These are phyloP conservation scores for Macaria notata DNA, from an alignment of 2,888 invertebrate genomes.

Conservation along the genomic window DNA sequence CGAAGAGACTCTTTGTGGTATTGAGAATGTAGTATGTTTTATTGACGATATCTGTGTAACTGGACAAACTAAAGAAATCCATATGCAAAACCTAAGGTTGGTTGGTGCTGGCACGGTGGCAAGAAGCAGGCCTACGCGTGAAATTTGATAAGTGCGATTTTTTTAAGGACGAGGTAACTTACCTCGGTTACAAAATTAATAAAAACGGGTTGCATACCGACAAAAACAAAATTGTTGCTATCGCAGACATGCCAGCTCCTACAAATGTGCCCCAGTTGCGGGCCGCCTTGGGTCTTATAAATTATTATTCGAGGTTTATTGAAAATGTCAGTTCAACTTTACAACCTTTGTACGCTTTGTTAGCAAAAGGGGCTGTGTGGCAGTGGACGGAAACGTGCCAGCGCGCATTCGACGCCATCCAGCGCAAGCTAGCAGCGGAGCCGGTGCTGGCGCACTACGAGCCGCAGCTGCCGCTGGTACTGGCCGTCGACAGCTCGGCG, in stretches of 20 bases:
- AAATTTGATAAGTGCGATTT: slow-evolving; percentile 8
- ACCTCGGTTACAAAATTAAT: slow-evolving; percentile 31
- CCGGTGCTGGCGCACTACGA: slow-evolving; percentile 25
- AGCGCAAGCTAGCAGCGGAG: slow-evolving; percentile 13
- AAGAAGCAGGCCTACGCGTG: slow-evolving; percentile 3
- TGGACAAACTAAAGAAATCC: neutral
- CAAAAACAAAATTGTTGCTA: slow-evolving; percentile 25
- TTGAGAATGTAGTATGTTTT: neutral
- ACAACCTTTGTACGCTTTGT: slow-evolving; percentile 25
- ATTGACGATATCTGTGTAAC: slow-evolving; percentile 10
- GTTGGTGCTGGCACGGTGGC: slow-evolving; percentile 1
- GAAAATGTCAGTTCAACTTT: slow-evolving; percentile 25
- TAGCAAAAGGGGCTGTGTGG: slow-evolving; percentile 25
- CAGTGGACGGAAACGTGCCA: slow-evolving; percentile 25
- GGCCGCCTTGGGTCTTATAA: slow-evolving; percentile 17
- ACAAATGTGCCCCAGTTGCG: slow-evolving; percentile 8
- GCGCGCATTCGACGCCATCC: slow-evolving; percentile 20
- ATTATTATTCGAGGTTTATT: no score
- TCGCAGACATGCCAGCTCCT: slow-evolving; percentile 20
- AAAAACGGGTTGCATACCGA: slow-evolving; percentile 26
- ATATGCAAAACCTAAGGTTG: slow-evolving; percentile 3
- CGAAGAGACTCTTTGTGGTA: slow-evolving; percentile 6
- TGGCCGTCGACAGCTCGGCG: slow-evolving; percentile 35
- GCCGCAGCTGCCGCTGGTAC: slow-evolving; percentile 22
- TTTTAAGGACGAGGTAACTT: slow-evolving; percentile 18